phyloP scores from a whole-genome alignment of 1,140 invertebrate genomes.

The Stegodyphus dumicola region DNA sequence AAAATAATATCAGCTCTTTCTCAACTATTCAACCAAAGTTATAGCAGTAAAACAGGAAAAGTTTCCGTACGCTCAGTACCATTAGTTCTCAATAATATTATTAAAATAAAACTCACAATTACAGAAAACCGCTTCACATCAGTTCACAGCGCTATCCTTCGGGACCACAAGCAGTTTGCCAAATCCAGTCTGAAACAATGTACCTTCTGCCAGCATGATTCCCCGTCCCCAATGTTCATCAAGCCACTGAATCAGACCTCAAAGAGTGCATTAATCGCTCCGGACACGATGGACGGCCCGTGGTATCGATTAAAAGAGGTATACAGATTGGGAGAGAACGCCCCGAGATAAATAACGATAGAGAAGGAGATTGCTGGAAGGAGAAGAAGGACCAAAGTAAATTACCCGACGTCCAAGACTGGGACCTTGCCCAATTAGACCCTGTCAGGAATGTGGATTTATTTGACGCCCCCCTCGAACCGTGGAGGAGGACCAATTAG shows the following conservation, averaged over 20 bases:
- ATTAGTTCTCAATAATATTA: too few species aligned
- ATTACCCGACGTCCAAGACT: constrained; percentile 44
- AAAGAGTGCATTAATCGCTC: constrained; percentile 21
- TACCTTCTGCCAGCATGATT: too few species aligned
- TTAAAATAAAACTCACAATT: too few species aligned
- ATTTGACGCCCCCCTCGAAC: not conserved
- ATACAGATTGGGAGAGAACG: not conserved
- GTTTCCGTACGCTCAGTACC: too few species aligned
- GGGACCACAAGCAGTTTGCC: too few species aligned
- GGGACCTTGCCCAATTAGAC: constrained; percentile 42
- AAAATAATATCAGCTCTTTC: too few species aligned
- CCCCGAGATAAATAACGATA: constrained; percentile 15
- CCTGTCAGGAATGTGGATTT: constrained; percentile 29
- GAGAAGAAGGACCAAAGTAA: constrained; percentile 21
- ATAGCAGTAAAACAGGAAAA: too few species aligned
- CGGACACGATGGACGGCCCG: constrained; percentile 7
- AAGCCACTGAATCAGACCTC: not conserved
- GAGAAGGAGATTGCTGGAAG: constrained; percentile 7
- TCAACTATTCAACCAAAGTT: too few species aligned
- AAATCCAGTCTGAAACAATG: too few species aligned
- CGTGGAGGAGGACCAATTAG: constrained; percentile 37
- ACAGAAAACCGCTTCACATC: too few species aligned
- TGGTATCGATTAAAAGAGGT: constrained; percentile 24
- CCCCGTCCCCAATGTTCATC: not conserved
- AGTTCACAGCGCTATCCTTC: too few species aligned